Evolutionary conservation across 2,797 vertebrate species (phyloP).

Genomic region (Micrastur ruficollis): DNA sequence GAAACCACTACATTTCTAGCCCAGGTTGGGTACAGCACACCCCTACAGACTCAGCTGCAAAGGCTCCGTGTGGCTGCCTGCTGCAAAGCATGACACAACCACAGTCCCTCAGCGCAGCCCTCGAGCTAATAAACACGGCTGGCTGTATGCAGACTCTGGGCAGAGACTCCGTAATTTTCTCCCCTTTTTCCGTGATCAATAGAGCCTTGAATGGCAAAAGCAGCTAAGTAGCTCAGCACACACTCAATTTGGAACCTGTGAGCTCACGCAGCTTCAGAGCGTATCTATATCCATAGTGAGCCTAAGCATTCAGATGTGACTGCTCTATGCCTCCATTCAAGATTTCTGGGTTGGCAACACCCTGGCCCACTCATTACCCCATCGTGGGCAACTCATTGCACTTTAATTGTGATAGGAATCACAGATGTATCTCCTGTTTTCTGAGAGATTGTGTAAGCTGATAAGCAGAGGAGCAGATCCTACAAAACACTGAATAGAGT

Average conservation of each 20-base stretch:
- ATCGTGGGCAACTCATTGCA: background rate
- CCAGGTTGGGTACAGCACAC: background rate
- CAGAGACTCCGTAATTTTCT: background rate
- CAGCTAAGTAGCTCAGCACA: background rate
- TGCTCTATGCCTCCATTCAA: background rate
- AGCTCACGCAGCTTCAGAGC: background rate
- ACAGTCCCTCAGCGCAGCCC: background rate
- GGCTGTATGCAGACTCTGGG: background rate
- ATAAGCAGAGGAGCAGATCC: background rate
- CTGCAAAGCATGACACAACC: background rate
- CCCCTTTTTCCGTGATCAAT: background rate
- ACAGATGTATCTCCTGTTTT: background rate
- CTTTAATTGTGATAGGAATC: background rate
- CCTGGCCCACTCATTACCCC: background rate
- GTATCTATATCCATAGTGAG: background rate
- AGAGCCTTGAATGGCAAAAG: background rate
- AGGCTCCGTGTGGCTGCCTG: background rate
- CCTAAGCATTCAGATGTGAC: background rate
- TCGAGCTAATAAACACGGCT: background rate
- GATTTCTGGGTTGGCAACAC: background rate
- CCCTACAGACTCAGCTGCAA: background rate
- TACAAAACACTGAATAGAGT: background rate
- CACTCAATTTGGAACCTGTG: background rate
- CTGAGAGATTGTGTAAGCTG: background rate
- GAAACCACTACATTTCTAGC: background rate